A percentile compares a stretch with the other conserved stretches of the same genome.
Conservation (phyloP, 2,113 vertebrate genomes). For the Zosterops japonicus region DNA sequence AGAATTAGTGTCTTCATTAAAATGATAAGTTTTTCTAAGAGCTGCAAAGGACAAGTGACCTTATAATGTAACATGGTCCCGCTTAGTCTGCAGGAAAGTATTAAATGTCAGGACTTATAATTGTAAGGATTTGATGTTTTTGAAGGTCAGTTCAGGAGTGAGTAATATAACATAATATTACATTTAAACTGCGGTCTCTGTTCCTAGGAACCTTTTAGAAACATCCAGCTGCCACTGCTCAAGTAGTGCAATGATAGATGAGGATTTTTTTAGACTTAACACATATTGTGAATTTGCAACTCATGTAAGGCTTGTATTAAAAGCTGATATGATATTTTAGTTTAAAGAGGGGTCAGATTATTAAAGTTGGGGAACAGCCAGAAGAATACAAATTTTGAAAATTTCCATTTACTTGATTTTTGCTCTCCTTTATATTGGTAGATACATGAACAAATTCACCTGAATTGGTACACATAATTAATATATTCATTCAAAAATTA, state of each 20-base stretch:
- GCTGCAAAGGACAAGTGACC: constrained; percentile 70
- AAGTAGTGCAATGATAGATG: constrained; percentile 36
- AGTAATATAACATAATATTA: constrained; percentile 59
- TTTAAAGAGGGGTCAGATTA: constrained; percentile 60
- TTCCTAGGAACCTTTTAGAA: constrained; percentile 57
- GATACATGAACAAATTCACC: background rate
- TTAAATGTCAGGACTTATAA: constrained; percentile 70
- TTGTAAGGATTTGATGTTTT: constrained; percentile 74
- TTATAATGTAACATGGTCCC: constrained; percentile 67
- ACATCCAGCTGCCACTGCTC: constrained; percentile 39
- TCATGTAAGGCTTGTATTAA: constrained; percentile 33
- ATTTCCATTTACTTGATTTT: constrained; percentile 15
- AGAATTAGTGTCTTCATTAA: constrained; percentile 71
- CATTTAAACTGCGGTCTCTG: constrained; percentile 51
- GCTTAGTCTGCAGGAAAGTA: constrained; percentile 66
- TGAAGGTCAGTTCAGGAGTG: constrained; percentile 74
- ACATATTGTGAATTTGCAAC: background rate
- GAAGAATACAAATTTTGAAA: constrained; percentile 21
- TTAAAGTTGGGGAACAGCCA: constrained; percentile 31
- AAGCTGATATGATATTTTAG: constrained; percentile 38
- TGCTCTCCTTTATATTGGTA: constrained; percentile 3
- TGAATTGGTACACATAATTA: background rate
- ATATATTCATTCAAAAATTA: background rate
- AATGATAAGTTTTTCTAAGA: constrained; percentile 66
- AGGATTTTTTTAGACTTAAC: constrained; percentile 55